Conservation (phyloP, 1,140 invertebrate genomes). For the Drosophila navojoa region DNA sequence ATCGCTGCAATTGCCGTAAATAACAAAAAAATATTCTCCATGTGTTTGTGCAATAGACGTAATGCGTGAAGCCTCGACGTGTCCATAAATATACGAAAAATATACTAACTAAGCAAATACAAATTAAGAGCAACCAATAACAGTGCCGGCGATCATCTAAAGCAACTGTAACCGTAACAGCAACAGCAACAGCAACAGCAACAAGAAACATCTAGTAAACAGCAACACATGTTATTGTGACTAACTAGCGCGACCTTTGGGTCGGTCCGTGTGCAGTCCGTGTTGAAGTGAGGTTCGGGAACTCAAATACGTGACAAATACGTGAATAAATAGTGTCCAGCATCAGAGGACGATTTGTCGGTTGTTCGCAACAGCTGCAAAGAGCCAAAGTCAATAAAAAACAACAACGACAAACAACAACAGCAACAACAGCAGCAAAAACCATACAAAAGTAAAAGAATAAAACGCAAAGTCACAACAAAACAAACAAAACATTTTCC, state of each 20-base stretch:
- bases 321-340: conserved; percentile 29
- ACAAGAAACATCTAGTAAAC: conserved; percentile 6
- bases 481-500: conserved; percentile 83
- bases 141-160: background rate
- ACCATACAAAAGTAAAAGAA: conserved; percentile 42
- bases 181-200: background rate
- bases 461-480: conserved; percentile 72
- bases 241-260: conserved; percentile 21
- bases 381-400: conserved; percentile 62
- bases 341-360: conserved; percentile 37
- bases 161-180: background rate
- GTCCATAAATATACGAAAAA: conserved; percentile 2
- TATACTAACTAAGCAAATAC: conserved; percentile 3
- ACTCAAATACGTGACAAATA: conserved; percentile 1
- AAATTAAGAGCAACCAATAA: conserved; percentile 2
- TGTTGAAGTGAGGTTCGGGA: conserved; percentile 15
- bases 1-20: conserved; percentile 10
- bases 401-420: conserved; percentile 37
- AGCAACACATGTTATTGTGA: conserved; percentile 28
- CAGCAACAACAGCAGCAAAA: conserved; percentile 32
- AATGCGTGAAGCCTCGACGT: conserved; percentile 24
- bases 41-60: conserved; percentile 36
- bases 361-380: conserved; percentile 26
- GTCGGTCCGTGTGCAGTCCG: conserved; percentile 4
- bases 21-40: conserved; percentile 47